These are phyloP conservation scores for Limenitis camilla DNA, from an alignment of 2,888 invertebrate genomes.

Conservation along the genomic window DNA sequence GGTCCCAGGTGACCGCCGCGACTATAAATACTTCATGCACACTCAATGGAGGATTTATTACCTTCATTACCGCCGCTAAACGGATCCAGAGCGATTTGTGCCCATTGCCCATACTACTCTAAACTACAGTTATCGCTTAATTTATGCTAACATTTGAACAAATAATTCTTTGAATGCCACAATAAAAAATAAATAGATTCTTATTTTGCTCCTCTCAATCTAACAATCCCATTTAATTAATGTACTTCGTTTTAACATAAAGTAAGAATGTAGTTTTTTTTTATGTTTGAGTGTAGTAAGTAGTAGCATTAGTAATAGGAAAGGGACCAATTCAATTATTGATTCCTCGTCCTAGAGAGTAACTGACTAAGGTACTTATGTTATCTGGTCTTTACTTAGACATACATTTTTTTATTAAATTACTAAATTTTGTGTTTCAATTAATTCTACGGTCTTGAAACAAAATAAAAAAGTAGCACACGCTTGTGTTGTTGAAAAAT, in stretches of 20 bases:
- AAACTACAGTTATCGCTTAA: slow-evolving; percentile 10
- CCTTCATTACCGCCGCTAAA: slow-evolving; percentile 47
- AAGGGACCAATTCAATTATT: no score
- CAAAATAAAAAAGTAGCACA: no score
- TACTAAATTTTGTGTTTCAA: no score
- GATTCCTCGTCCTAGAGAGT: no score
- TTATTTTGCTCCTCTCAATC: neutral
- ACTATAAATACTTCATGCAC: slow-evolving; percentile 53
- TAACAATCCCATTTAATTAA: slow-evolving; percentile 1
- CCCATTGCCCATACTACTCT: slow-evolving; percentile 17
- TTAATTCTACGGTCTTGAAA: no score
- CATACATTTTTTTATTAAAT: no score
- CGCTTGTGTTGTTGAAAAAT: no score
- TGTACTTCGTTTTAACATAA: neutral
- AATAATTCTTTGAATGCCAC: neutral
- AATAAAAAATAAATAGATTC: slow-evolving; percentile 1
- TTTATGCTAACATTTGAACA: slow-evolving; percentile 15
- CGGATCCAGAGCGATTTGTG: slow-evolving; percentile 26
- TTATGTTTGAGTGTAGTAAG: no score
- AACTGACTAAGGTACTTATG: no score
- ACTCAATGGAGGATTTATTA: slow-evolving; percentile 56
- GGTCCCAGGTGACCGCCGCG: slow-evolving; percentile 58
- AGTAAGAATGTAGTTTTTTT: neutral
- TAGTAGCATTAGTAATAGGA: no score
- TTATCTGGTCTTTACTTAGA: no score